Evolutionary conservation across 2,797 vertebrate genomes (phyloP), one percentile per base, ranked within the genome.

Genomic region (Characodon lateralis): DNA sequence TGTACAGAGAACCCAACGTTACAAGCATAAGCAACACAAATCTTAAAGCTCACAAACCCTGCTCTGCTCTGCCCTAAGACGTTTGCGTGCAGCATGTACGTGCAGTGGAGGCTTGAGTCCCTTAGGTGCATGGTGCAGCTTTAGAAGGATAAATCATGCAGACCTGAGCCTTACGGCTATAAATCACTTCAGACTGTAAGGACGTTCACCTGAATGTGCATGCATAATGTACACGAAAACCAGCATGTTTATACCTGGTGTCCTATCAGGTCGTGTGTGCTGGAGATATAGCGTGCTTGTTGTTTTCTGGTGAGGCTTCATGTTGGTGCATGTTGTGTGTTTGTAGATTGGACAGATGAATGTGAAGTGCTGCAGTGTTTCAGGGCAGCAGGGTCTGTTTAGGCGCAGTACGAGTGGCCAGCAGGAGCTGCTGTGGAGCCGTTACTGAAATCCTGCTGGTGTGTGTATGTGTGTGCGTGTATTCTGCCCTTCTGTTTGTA

Each of bases 371-470:
- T 51, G 65, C n/a, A 31, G 43, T 66, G 39, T 77, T 20, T 69
- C 2, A 51, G 24, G 73, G 72, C 71, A 46, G 79, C 66, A 43
- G 74, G 58, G 76, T 85, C 48, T 65, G 59, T 43, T 55, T 10
- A 6, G 71, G 70, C 35, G 50, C 50, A 63, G 72, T 31, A 20
- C 5, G 12, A n/a, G 20, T 20, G 74, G 53, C 91, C 92, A 92
- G 88, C 82, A 93, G 92, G 92, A 88, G 93, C 82, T 88, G 93
- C 91, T 94, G 91, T 91, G 87, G 91, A 79, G 90, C 91, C 87
- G 20, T 75, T 72, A 77, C 79, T 50, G 55, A 77, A 50, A 18
- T 6, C 5, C 20, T 16, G 24, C 46, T 28, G 71, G 51, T 71
- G 12, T 28, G 35, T 69, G 71, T 73, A 13, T 53, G 50, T 53